phyloP scores from a whole-genome alignment of 2,113 vertebrate species.

The Bambusicola thoracicus region DNA sequence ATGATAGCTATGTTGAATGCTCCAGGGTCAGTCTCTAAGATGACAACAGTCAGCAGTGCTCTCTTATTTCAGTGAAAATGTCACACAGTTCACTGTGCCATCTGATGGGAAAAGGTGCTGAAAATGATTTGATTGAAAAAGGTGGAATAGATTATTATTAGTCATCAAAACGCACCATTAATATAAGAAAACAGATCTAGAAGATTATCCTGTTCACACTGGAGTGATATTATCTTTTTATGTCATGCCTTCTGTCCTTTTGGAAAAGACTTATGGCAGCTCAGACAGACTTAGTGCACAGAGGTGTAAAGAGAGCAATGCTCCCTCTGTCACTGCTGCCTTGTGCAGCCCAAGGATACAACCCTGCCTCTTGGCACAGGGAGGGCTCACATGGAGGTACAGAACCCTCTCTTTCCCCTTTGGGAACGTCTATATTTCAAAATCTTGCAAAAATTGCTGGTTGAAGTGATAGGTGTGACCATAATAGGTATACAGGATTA shows the following conservation, averaged over 20 bases:
- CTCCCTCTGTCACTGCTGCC: background rate
- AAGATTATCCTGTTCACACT: background rate
- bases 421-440: background rate
- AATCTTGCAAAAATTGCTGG: background rate
- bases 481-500: background rate
- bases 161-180: background rate
- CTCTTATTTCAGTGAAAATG: background rate
- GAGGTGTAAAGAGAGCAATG: background rate
- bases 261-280: background rate
- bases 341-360: background rate
- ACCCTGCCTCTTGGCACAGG: background rate
- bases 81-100: background rate
- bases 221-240: background rate
- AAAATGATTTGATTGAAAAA: background rate
- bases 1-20: background rate
- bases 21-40: background rate
- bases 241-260: fast-evolving
- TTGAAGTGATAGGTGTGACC: background rate
- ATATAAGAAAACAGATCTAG: background rate
- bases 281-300: fast-evolving
- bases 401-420: background rate
- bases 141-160: background rate
- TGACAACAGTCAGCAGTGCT: background rate
- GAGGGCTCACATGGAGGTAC: background rate
- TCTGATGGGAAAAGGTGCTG: background rate